Percentiles rank a stretch among this genome's conserved stretches.
Conservation (phyloP, 1,140 invertebrate species). For the Procambarus virginalis region DNA sequence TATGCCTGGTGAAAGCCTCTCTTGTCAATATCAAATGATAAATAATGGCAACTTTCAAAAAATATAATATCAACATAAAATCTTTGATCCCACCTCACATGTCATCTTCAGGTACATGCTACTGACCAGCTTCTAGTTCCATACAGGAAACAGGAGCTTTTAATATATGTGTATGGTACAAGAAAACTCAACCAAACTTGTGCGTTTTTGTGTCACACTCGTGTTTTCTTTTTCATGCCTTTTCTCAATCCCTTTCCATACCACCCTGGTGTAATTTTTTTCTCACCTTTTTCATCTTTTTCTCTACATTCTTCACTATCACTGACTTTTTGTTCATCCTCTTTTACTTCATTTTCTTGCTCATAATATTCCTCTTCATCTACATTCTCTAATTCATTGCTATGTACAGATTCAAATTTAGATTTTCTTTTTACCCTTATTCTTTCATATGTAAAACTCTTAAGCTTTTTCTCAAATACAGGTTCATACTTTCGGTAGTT, state of each 20-base stretch:
- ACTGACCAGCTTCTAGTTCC: conserved; percentile 15
- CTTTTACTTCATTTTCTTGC: conserved; percentile 40
- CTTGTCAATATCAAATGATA: not conserved
- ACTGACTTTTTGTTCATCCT: conserved; percentile 55
- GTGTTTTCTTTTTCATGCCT: conserved; percentile 56
- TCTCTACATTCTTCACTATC: conserved; percentile 50
- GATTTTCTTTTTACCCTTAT: conserved; percentile 46
- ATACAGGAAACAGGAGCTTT: not conserved
- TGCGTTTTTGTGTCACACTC: conserved; percentile 16
- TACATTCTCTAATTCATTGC: conserved; percentile 32
- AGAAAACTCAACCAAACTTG: not conserved
- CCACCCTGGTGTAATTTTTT: conserved; percentile 42
- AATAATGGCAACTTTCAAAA: not conserved
- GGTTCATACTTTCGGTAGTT: conserved; percentile 55
- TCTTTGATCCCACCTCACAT: not conserved
- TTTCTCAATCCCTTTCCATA: conserved; percentile 58
- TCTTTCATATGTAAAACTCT: conserved; percentile 51
- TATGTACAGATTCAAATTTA: conserved; percentile 44
- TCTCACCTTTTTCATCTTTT: conserved; percentile 54
- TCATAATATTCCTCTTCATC: conserved; percentile 33
- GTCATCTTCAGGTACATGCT: conserved; percentile 24
- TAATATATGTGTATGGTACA: not conserved
- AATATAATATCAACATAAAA: conserved; percentile 1
- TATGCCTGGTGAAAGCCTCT: not conserved
- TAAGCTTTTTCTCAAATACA: conserved; percentile 54